Percentiles rank a stretch among this genome's conserved stretches.
These are phyloP conservation scores for Creontiades dilutus DNA, from an alignment of 2,888 invertebrate genomes.

Conservation along the genomic window DNA sequence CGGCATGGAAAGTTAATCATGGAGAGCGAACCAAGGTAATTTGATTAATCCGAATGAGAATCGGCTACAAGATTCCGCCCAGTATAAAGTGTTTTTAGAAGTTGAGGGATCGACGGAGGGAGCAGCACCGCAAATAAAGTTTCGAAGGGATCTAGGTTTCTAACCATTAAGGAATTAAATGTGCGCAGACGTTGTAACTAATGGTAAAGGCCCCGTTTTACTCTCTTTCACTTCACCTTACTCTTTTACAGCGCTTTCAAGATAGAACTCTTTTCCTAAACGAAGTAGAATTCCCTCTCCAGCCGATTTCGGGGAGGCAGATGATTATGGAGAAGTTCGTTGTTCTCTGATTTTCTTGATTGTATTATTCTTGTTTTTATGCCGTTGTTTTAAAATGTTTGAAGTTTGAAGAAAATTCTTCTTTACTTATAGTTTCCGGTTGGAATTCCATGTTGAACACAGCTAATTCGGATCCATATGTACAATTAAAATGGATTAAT, in stretches of 20 bases:
- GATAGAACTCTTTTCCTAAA: background rate
- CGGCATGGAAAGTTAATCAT: background rate
- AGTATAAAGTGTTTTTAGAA: background rate
- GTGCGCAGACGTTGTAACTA: constrained; percentile 43
- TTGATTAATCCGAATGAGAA: constrained; percentile 10
- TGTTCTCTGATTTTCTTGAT: no score
- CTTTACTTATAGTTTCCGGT: no score
- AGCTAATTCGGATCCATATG: no score
- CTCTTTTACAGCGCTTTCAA: constrained; percentile 15
- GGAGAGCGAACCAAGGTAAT: background rate
- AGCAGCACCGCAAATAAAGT: constrained; percentile 36
- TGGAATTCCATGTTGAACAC: no score
- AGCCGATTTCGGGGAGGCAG: no score
- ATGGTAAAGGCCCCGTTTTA: constrained; percentile 15
- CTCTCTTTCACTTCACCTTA: constrained; percentile 31
- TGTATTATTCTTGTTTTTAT: no score
- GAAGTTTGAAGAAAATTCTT: no score
- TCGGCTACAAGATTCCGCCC: background rate
- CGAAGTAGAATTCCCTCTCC: no score
- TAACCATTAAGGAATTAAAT: constrained; percentile 50
- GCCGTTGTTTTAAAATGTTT: no score
- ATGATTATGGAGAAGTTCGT: no score
- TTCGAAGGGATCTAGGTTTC: constrained; percentile 40
- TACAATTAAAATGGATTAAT: no score
- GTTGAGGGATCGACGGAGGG: background rate